phyloP scores from a whole-genome alignment of 2,888 invertebrate species.

The Malthinus seriepunctatus region DNA sequence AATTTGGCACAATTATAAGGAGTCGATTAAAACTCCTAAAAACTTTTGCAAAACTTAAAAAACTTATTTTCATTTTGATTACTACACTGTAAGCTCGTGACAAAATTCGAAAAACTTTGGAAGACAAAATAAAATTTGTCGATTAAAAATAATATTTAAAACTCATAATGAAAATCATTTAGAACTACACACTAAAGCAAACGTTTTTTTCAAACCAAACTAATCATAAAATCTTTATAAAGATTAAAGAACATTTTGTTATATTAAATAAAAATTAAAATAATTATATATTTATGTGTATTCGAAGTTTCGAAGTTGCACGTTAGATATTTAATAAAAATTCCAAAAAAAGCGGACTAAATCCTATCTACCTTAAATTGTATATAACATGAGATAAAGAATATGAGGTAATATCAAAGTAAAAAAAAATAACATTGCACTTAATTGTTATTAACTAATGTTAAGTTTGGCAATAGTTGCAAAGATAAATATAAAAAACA shows the following conservation, averaged over 20 bases:
- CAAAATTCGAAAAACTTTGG: not conserved
- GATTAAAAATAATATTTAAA: conserved; percentile 1
- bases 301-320: conserved; percentile 22
- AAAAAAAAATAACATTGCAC: conserved; percentile 50
- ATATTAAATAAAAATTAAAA: conserved; percentile 19
- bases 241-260: conserved; percentile 12
- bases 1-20: too few species aligned
- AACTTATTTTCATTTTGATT: too few species aligned
- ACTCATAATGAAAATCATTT: too few species aligned
- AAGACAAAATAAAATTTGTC: not conserved
- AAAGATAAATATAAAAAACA: conserved; percentile 29
- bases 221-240: conserved; percentile 3
- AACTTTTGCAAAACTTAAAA: too few species aligned
- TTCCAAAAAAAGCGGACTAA: conserved; percentile 20
- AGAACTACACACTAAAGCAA: too few species aligned
- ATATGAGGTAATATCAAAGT: conserved; percentile 51
- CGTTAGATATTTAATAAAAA: conserved; percentile 13
- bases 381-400: conserved; percentile 34
- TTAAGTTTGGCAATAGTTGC: conserved; percentile 50
- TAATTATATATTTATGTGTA: conserved; percentile 10
- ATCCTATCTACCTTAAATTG: conserved; percentile 22
- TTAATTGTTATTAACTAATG: conserved; percentile 38
- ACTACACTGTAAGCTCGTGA: too few species aligned
- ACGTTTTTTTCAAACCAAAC: too few species aligned
- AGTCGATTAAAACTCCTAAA: too few species aligned